phyloP scores from a whole-genome alignment of 2,888 invertebrate genomes.

The Furcula furcula region DNA sequence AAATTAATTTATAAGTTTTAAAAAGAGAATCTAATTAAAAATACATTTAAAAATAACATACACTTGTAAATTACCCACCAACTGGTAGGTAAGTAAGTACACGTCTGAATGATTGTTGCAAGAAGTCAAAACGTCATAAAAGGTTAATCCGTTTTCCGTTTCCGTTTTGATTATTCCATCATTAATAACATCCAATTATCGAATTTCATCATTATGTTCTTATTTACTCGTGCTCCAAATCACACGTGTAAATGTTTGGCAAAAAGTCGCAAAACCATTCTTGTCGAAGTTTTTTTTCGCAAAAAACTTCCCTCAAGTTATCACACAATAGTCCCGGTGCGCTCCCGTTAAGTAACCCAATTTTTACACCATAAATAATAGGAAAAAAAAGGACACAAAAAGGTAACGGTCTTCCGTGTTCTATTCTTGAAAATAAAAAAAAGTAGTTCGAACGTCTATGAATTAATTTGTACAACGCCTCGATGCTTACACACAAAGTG shows the following conservation, averaged over 20 bases:
- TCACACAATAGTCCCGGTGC: slow-evolving; percentile 55
- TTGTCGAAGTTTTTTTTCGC: slow-evolving; percentile 33
- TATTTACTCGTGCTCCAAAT: slow-evolving; percentile 37
- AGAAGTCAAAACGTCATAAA: too few species aligned
- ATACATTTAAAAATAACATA: too few species aligned
- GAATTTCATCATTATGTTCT: slow-evolving; percentile 51
- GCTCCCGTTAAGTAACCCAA: slow-evolving; percentile 81
- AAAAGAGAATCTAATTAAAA: too few species aligned
- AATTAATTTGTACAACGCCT: slow-evolving; percentile 79
- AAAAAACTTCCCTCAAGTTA: slow-evolving; percentile 41
- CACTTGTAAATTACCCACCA: too few species aligned
- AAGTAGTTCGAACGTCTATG: slow-evolving; percentile 42
- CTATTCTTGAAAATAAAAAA: slow-evolving; percentile 37
- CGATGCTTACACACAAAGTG: slow-evolving; percentile 74
- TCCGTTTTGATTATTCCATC: too few species aligned
- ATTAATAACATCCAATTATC: slow-evolving; percentile 54
- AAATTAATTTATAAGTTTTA: too few species aligned
- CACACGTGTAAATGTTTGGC: slow-evolving; percentile 33
- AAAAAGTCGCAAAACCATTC: slow-evolving; percentile 36
- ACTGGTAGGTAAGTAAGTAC: too few species aligned
- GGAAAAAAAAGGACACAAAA: slow-evolving; percentile 54
- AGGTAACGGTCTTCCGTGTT: slow-evolving; percentile 67
- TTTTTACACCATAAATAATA: slow-evolving; percentile 79
- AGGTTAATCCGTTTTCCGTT: too few species aligned
- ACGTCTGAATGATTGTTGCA: too few species aligned